A percentile compares a stretch with the other conserved stretches of the same genome.
Conservation (phyloP, 2,113 vertebrate species). For the Polypterus bichir region DNA sequence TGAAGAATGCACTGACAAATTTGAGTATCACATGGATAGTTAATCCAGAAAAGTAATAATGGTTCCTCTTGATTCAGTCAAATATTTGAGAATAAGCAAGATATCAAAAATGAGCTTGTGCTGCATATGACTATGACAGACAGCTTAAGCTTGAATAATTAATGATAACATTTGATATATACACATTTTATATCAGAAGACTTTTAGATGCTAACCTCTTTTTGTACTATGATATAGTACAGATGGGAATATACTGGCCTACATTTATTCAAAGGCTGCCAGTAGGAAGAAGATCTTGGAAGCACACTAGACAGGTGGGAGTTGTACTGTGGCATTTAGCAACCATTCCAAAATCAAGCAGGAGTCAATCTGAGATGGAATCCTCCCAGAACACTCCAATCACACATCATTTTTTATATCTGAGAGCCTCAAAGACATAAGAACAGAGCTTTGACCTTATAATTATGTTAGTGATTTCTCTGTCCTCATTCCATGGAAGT, state of each 20-base stretch:
- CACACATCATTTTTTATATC: conserved; percentile 57
- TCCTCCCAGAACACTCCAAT: conserved; percentile 42
- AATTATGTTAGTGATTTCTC: conserved; percentile 28
- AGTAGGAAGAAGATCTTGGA: conserved; percentile 21
- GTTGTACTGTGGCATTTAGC: conserved; percentile 33
- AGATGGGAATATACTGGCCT: conserved; percentile 5
- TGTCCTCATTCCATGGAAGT: too few relatives aligned
- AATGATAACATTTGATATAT: too few relatives aligned
- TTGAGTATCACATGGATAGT: too few relatives aligned
- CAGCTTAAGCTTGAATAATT: too few relatives aligned
- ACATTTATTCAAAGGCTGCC: conserved; percentile 13
- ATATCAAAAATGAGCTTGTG: too few relatives aligned
- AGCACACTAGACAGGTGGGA: conserved; percentile 33
- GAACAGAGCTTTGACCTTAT: conserved; percentile 32
- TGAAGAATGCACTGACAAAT: too few relatives aligned
- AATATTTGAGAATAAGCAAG: too few relatives aligned
- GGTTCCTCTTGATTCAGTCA: too few relatives aligned
- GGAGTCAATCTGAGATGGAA: conserved; percentile 32
- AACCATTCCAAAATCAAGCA: conserved; percentile 23
- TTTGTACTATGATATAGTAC: conserved; percentile 9
- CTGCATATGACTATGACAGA: too few relatives aligned
- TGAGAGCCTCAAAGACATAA: conserved; percentile 44
- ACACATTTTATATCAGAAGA: too few relatives aligned
- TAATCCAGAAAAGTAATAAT: too few relatives aligned
- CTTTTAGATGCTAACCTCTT: too few relatives aligned